Conservation (phyloP, 2,113 vertebrate species). For the Cheirogaleus medius region DNA sequence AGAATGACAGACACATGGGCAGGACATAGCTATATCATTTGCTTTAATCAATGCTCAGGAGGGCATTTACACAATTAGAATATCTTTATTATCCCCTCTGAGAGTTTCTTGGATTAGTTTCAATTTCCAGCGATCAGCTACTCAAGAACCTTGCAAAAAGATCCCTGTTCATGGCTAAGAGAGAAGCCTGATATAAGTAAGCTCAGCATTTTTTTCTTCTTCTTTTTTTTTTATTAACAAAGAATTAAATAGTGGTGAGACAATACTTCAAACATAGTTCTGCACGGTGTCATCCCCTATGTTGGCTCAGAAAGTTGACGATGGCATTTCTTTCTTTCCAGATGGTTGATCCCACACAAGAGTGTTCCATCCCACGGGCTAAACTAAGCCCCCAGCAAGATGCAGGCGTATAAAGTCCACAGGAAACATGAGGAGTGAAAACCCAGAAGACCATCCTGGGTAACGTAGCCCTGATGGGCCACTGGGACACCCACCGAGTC, state of each 20-base stretch:
- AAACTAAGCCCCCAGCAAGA: slow-evolving; percentile 51
- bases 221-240: background rate
- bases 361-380: slow-evolving; percentile 15
- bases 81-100: background rate
- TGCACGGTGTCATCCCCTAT: background rate
- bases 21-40: background rate
- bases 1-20: background rate
- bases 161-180: background rate
- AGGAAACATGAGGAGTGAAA: background rate
- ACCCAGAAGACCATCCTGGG: background rate
- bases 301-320: background rate
- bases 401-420: background rate
- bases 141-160: background rate
- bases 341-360: slow-evolving; percentile 59
- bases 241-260: background rate
- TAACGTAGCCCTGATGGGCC: too few relatives aligned
- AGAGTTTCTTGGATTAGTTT: slow-evolving; percentile 53
- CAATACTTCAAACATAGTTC: background rate
- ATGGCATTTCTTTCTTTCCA: slow-evolving; percentile 55
- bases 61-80: background rate
- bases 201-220: background rate
- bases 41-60: background rate
- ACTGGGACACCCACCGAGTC: background rate
- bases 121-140: slow-evolving; percentile 7
- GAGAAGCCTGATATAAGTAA: background rate